phyloP scores from a whole-genome alignment of 2,888 invertebrate genomes.

The Polylopha cassiicola region DNA sequence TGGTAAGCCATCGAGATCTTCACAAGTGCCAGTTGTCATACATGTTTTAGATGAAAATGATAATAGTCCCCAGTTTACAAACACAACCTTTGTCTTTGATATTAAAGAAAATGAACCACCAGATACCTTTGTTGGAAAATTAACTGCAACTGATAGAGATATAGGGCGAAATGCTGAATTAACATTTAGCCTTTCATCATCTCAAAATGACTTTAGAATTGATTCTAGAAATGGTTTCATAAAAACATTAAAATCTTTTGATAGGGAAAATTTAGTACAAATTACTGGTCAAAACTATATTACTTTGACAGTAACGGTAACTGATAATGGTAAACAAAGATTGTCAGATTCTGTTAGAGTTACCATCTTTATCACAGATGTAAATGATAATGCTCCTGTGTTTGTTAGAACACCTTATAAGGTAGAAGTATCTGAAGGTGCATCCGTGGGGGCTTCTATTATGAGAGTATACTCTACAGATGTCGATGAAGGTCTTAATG shows the following conservation, averaged over 20 bases:
- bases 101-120: constrained; percentile 92
- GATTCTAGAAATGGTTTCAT: constrained; percentile 95
- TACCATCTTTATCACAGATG: constrained; percentile 90
- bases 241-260: constrained; percentile 89
- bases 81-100: constrained; percentile 92
- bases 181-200: constrained; percentile 85
- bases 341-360: constrained; percentile 91
- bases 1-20: constrained; percentile 86
- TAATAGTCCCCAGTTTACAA: constrained; percentile 94
- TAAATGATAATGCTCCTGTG: constrained; percentile 93
- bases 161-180: constrained; percentile 94
- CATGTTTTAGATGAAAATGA: constrained; percentile 98
- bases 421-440: constrained; percentile 93
- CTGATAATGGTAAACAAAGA: constrained; percentile 87
- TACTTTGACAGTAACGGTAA: constrained; percentile 90
- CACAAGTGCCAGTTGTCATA: constrained; percentile 93
- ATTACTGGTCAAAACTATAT: constrained; percentile 87
- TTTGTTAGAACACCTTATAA: constrained; percentile 90
- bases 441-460: constrained; percentile 87
- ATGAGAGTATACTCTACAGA: constrained; percentile 91
- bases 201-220: constrained; percentile 89
- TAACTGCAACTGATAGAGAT: constrained; percentile 93
- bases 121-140: constrained; percentile 93
- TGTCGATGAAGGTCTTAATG: constrained; percentile 92
- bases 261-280: constrained; percentile 90